Conservation (phyloP, 1,140 invertebrate genomes). For the Epicauta chinensis region DNA sequence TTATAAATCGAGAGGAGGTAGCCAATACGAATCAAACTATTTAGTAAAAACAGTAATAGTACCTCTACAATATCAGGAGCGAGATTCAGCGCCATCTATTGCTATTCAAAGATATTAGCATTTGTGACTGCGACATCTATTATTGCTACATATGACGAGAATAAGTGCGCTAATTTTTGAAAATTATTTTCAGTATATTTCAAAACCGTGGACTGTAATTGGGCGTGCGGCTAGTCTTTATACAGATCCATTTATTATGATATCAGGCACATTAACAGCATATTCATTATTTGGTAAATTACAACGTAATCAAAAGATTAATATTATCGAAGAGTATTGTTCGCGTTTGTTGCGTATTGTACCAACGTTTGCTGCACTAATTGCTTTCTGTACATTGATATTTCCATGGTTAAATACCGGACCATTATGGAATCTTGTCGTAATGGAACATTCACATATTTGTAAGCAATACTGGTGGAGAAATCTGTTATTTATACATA, state of each 20-base stretch:
- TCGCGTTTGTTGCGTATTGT: slow-evolving; percentile 55
- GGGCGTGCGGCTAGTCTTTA: slow-evolving; percentile 68
- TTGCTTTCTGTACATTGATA: slow-evolving; percentile 59
- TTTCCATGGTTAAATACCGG: slow-evolving; percentile 53
- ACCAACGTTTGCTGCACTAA: slow-evolving; percentile 51
- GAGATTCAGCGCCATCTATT: neutral
- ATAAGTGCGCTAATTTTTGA: neutral
- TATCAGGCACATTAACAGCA: slow-evolving; percentile 64
- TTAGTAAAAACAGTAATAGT: no score
- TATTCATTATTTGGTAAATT: slow-evolving; percentile 58
- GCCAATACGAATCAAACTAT: no score
- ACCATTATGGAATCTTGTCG: slow-evolving; percentile 56
- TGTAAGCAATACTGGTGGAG: slow-evolving; percentile 57
- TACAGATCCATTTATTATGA: slow-evolving; percentile 70
- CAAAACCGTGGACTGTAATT: slow-evolving; percentile 63
- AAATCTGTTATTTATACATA: slow-evolving; percentile 56
- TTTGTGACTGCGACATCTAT: neutral
- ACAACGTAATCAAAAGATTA: slow-evolving; percentile 49
- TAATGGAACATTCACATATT: slow-evolving; percentile 53
- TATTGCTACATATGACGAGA: neutral
- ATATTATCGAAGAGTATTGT: slow-evolving; percentile 53
- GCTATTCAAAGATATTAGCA: no score
- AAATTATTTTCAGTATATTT: slow-evolving; percentile 49
- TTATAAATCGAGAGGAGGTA: slow-evolving; percentile 4
- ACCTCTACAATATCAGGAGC: no score